phyloP scores from a whole-genome alignment of 2,797 vertebrate species.

The Rhincodon typus region DNA sequence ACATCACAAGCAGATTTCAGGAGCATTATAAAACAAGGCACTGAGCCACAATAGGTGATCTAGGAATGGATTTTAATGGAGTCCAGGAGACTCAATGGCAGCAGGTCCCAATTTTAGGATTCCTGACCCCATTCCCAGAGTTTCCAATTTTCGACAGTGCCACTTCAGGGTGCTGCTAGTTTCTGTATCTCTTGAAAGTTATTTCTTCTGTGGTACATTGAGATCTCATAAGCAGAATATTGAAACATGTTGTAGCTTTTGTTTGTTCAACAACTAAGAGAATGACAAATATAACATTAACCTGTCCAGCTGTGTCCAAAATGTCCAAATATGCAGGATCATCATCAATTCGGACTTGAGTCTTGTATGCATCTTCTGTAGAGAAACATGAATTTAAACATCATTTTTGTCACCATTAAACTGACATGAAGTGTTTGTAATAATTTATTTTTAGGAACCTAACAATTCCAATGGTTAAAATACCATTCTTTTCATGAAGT shows the following conservation, averaged over 20 bases:
- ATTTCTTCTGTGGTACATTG: neutral
- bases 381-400: neutral
- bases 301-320: slow-evolving; percentile 62
- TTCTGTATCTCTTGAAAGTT: neutral
- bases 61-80: too few species aligned
- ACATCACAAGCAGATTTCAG: neutral
- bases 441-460: neutral
- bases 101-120: too few species aligned
- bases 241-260: neutral
- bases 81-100: too few species aligned
- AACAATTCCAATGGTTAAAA: neutral
- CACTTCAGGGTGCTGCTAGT: too few species aligned
- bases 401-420: neutral
- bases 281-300: slow-evolving; percentile 41
- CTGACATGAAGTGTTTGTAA: neutral
- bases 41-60: too few species aligned
- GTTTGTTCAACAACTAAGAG: neutral
- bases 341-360: slow-evolving; percentile 59
- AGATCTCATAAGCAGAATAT: neutral
- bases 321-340: slow-evolving; percentile 61
- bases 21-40: neutral
- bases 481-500: neutral
- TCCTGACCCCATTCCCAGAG: too few species aligned
- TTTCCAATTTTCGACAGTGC: too few species aligned
- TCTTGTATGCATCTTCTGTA: slow-evolving; percentile 65